Conservation (phyloP, 2,888 invertebrate genomes). For the Leistus spinibarbis region DNA sequence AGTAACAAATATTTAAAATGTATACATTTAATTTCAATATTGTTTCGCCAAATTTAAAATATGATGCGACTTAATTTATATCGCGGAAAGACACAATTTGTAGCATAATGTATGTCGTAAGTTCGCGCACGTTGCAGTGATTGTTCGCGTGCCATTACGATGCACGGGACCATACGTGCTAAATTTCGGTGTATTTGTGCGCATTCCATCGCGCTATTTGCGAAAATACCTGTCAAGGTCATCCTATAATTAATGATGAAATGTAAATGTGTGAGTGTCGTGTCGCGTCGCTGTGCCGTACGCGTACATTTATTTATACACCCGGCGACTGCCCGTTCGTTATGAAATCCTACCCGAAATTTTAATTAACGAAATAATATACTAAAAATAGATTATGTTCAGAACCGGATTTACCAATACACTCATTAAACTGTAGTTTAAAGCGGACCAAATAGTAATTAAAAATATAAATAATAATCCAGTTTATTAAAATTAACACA, state of each 20-base stretch:
- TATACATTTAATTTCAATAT: no score
- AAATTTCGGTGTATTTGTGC: constrained; percentile 15
- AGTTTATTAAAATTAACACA: no score
- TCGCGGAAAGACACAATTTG: no score
- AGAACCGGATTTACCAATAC: no score
- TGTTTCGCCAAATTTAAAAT: no score
- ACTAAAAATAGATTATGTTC: constrained; percentile 14
- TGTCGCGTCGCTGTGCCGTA: constrained; percentile 8
- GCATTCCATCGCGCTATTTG: constrained; percentile 13
- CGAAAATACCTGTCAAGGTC: constrained; percentile 37
- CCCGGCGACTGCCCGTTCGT: constrained; percentile 24
- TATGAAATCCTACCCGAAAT: constrained; percentile 31
- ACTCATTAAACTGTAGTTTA: no score
- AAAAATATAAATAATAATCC: no score
- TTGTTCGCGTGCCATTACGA: not conserved
- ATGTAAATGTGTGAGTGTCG: not conserved
- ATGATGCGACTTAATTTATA: no score
- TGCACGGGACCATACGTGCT: not conserved
- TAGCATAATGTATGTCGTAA: not conserved
- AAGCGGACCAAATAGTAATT: no score
- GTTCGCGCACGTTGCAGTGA: not conserved
- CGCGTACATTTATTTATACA: constrained; percentile 28
- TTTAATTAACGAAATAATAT: constrained; percentile 32
- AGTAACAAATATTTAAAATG: no score
- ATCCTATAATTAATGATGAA: constrained; percentile 30